Percentiles rank a stretch among this genome's conserved stretches.
phyloP scores from a whole-genome alignment of 2,888 invertebrate genomes.

The Diarsia mendica region DNA sequence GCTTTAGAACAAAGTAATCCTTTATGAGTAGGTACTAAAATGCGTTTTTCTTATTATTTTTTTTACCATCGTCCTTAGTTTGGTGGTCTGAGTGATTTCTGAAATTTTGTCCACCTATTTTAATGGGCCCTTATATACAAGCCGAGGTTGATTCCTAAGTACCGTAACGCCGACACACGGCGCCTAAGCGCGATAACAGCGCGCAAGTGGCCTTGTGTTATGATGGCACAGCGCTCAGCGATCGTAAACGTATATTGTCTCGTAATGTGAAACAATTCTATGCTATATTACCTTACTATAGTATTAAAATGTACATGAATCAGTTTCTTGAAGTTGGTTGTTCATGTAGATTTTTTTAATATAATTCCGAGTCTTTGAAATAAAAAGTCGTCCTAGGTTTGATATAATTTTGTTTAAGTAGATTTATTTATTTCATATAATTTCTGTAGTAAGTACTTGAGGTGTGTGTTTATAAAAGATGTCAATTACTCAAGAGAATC shows the following conservation, averaged over 20 bases:
- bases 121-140: too few relatives aligned
- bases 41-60: too few relatives aligned
- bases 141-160: neutral
- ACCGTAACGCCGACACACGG: slow-evolving; percentile 22
- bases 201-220: slow-evolving; percentile 26
- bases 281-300: slow-evolving; percentile 20
- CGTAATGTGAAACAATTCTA: slow-evolving; percentile 34
- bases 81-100: too few relatives aligned
- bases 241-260: slow-evolving; percentile 40
- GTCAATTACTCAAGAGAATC: neutral
- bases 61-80: too few relatives aligned
- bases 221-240: slow-evolving; percentile 25
- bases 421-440: too few relatives aligned
- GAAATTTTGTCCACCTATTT: too few relatives aligned
- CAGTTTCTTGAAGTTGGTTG: neutral
- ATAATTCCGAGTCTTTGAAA: neutral
- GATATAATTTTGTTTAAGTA: neutral
- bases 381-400: neutral
- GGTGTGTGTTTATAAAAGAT: neutral
- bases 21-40: too few relatives aligned
- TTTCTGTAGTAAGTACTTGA: too few relatives aligned
- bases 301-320: slow-evolving; percentile 10
- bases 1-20: too few relatives aligned
- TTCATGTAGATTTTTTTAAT: neutral
- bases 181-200: slow-evolving; percentile 15